Conservation (phyloP, 2,113 vertebrate genomes). For the Gobius niger region DNA sequence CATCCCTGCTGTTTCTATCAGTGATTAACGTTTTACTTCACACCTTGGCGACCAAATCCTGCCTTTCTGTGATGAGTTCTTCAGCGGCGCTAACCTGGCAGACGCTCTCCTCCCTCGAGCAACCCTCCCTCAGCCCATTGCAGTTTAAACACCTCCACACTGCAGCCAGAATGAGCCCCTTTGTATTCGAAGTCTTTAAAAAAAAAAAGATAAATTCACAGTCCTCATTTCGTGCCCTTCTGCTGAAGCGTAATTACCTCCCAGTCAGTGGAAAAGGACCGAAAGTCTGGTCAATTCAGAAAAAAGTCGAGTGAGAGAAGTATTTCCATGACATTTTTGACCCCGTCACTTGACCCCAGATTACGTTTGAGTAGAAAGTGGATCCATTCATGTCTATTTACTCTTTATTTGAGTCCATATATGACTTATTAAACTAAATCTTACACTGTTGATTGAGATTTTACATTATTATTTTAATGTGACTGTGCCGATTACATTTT, state of each 20-base stretch:
- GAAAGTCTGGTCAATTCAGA: not conserved
- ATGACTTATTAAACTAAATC: not conserved
- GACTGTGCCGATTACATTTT: no score
- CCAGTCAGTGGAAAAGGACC: not conserved
- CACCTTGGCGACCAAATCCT: constrained; percentile 44
- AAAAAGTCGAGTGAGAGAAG: not conserved
- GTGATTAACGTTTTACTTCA: constrained; percentile 55
- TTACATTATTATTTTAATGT: no score
- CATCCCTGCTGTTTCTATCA: constrained; percentile 62
- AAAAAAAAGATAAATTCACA: constrained; percentile 21
- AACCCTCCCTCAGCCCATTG: constrained; percentile 8
- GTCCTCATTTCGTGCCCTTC: constrained; percentile 12
- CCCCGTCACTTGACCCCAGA: not conserved
- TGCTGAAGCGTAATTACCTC: constrained; percentile 9
- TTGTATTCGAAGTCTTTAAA: constrained; percentile 19
- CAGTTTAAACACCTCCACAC: constrained; percentile 30
- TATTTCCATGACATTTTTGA: constrained; percentile 19
- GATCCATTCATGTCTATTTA: not conserved
- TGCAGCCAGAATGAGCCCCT: constrained; percentile 15
- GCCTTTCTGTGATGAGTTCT: constrained; percentile 45
- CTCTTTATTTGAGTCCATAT: not conserved
- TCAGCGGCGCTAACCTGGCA: constrained; percentile 31
- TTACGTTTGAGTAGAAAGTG: not conserved
- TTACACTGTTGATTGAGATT: not conserved
- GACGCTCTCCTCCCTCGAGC: constrained; percentile 10